Percentiles rank a stretch among this genome's conserved stretches.
Conservation (phyloP, 2,888 invertebrate species). For the Cephus rjabovi region DNA sequence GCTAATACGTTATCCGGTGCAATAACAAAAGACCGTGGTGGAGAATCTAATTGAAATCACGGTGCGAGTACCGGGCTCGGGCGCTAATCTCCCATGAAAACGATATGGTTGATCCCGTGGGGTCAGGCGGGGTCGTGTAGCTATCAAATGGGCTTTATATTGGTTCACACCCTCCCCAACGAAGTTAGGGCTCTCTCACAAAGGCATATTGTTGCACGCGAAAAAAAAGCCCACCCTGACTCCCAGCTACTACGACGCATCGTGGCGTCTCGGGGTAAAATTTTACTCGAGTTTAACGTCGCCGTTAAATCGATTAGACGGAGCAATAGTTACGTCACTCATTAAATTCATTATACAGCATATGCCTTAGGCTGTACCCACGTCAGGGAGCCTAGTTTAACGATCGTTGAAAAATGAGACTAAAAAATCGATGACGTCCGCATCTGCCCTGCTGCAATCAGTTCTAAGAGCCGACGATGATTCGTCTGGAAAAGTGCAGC, state of each 20-base stretch:
- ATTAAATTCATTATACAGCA: background rate
- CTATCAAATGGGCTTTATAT: slow-evolving; percentile 58
- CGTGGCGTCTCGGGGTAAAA: background rate
- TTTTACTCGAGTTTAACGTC: background rate
- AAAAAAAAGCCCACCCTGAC: slow-evolving; percentile 25
- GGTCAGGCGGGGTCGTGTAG: slow-evolving; percentile 41
- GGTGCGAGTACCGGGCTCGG: slow-evolving; percentile 32
- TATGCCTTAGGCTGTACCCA: background rate
- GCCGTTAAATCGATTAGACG: background rate
- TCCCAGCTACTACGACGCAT: background rate
- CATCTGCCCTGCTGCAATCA: slow-evolving; percentile 44
- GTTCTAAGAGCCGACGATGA: slow-evolving; percentile 27
- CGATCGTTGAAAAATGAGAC: background rate
- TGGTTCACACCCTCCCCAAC: slow-evolving; percentile 51
- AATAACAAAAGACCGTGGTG: slow-evolving; percentile 10
- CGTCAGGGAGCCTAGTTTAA: background rate
- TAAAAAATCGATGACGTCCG: slow-evolving; percentile 34
- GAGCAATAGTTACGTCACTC: slow-evolving; percentile 1
- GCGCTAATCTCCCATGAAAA: slow-evolving; percentile 61
- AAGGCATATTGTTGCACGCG: slow-evolving; percentile 29
- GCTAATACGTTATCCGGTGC: background rate
- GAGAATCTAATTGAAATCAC: slow-evolving; percentile 56
- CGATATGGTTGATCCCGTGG: slow-evolving; percentile 58
- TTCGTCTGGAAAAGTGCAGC: slow-evolving; percentile 33
- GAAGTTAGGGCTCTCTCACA: slow-evolving; percentile 20